A percentile compares a stretch with the other conserved stretches of the same genome.
Conservation (phyloP, 2,888 invertebrate genomes). For the Temnothorax ravouxi region DNA sequence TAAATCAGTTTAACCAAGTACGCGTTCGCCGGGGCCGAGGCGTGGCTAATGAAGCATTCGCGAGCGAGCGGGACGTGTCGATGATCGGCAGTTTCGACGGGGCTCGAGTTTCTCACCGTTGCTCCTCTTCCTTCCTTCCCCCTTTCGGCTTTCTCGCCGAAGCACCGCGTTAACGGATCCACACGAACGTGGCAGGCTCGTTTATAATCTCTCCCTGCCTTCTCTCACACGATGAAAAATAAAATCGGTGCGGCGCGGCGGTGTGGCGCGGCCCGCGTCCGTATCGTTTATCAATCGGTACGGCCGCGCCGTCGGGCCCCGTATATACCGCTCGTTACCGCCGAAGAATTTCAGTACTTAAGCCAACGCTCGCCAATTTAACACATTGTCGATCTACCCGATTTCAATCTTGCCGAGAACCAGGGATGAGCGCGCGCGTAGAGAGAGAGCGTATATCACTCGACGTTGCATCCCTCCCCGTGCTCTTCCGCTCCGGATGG, state of each 20-base stretch:
- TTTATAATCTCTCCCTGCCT: slow-evolving; percentile 20
- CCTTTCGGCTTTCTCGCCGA: not conserved
- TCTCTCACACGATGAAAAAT: slow-evolving; percentile 24
- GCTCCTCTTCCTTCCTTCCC: slow-evolving; percentile 10
- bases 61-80: slow-evolving; percentile 58
- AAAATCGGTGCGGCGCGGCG: slow-evolving; percentile 22
- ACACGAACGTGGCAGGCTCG: slow-evolving; percentile 29
- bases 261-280: slow-evolving; percentile 7
- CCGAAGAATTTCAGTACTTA: slow-evolving; percentile 47
- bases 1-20: slow-evolving; percentile 63
- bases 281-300: slow-evolving; percentile 55
- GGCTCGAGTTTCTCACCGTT: slow-evolving; percentile 44
- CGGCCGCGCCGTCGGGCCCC: slow-evolving; percentile 25
- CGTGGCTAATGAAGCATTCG: slow-evolving; percentile 67
- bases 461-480: not conserved
- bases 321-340: slow-evolving; percentile 29
- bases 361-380: slow-evolving; percentile 44
- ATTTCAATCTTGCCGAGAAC: slow-evolving; percentile 31
- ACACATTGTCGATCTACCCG: slow-evolving; percentile 38
- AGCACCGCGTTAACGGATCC: slow-evolving; percentile 48
- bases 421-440: not conserved
- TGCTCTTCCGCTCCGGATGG: not conserved
- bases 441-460: not conserved
- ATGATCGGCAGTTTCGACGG: slow-evolving; percentile 63
- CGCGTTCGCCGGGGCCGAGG: slow-evolving; percentile 49